Evolutionary conservation across 2,888 invertebrate genomes (phyloP), one percentile per base, ranked within the genome.

Genomic region (Bursaphelenchus okinawaensis): DNA sequence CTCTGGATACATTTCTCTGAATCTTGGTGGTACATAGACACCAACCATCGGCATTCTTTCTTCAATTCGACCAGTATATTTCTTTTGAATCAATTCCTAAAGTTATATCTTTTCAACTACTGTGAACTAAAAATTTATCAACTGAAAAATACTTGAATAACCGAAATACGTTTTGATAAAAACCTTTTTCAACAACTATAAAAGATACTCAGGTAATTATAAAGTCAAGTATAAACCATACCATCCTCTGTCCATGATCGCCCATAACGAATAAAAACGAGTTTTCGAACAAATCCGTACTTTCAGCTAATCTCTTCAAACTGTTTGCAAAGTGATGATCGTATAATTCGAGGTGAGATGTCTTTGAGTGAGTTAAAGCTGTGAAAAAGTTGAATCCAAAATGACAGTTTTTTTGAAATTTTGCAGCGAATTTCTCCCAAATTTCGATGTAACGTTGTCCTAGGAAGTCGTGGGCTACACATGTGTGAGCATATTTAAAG

Each of bases 191-290:
- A n/a, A n/a, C n/a, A n/a, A n/a, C n/a, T n/a, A n/a, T n/a, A n/a
- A n/a, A n/a, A n/a, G n/a, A n/a, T n/a, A n/a, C n/a, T n/a, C n/a
- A n/a, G n/a, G n/a, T n/a, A n/a, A n/a, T n/a, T n/a, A n/a, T n/a
- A 16, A 16, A 40, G 19, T 16, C 12, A 40, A 40, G 12, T 60
- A 7, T 8, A 19, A 9, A 7, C 28, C 29, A 24, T 65, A 83
- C 84, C 56, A 84, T 83, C 54, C 85, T 72, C 67, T 83, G 82
- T 4, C 85, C 85, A 70, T 85, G 85, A 67, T 85, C 85, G 62
- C 84, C 84, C 75, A 83, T 72, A 19, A 81, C 71, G 7, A 81
- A 55, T 0, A 81, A 70, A 20, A 76, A 61, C 9, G 74, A 73
- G 62, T 80, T 74, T 22, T 78, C 59, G 20, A 75, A 55, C 4